Conservation (phyloP, 2,797 vertebrate species). For the Typhlichthys eigenmanni region DNA sequence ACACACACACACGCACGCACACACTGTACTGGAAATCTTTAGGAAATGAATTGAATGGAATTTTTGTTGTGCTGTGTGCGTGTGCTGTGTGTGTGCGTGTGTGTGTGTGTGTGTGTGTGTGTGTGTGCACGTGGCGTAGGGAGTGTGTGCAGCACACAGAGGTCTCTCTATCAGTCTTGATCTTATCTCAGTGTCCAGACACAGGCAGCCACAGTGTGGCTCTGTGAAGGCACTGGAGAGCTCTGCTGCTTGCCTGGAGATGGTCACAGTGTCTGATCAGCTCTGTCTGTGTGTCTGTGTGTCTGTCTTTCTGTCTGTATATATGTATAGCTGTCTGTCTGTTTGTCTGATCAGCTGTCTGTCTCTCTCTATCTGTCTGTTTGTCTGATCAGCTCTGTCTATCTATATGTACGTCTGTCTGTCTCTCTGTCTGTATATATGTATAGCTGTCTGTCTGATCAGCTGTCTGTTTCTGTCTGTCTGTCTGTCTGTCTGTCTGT, state of each 20-base stretch:
- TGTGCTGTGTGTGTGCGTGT: slow-evolving; percentile 21
- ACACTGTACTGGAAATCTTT: background rate
- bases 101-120: slow-evolving; percentile 13
- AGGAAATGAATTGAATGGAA: background rate
- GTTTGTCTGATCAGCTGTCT: slow-evolving; percentile 28
- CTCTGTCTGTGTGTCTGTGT: slow-evolving; percentile 34
- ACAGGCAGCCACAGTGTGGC: slow-evolving; percentile 56
- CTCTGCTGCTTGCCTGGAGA: slow-evolving; percentile 44
- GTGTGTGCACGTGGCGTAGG: slow-evolving; percentile 35
- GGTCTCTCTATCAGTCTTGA: slow-evolving; percentile 53
- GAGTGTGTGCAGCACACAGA: slow-evolving; percentile 48
- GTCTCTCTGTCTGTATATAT: background rate
- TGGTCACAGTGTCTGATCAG: slow-evolving; percentile 55
- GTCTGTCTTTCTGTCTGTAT: slow-evolving; percentile 2
- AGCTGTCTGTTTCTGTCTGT: slow-evolving; percentile 31
- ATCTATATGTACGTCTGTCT: background rate
- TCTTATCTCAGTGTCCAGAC: slow-evolving; percentile 73
- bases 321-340: slow-evolving; percentile 21
- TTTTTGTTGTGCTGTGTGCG: background rate
- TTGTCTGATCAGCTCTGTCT: too few relatives aligned
- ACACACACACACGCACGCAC: slow-evolving; percentile 6
- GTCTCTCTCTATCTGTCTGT: slow-evolving; percentile 27
- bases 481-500: slow-evolving; percentile 11
- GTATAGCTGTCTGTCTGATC: slow-evolving; percentile 22
- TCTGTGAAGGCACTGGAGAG: slow-evolving; percentile 56